A percentile compares a stretch with the other conserved stretches of the same genome.
Conservation (phyloP, 2,888 invertebrate genomes). For the Agriopis aurantiaria region DNA sequence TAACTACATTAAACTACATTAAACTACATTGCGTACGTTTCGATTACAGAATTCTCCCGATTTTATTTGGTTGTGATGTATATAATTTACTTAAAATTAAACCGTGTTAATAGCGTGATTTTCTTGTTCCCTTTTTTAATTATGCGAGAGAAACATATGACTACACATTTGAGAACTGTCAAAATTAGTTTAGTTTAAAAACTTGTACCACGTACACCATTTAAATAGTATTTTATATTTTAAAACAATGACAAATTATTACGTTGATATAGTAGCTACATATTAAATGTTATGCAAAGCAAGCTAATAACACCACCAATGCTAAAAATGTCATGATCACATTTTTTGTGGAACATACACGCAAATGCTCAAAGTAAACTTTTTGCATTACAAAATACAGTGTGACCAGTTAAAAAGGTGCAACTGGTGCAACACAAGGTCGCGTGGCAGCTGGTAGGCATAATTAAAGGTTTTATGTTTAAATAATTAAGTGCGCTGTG, state of each 20-base stretch:
- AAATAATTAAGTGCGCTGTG: constrained; percentile 82
- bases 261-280: neutral
- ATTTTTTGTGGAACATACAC: constrained; percentile 59
- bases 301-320: constrained; percentile 56
- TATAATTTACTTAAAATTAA: no score
- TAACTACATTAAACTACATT: no score
- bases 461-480: constrained; percentile 85
- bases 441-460: constrained; percentile 74
- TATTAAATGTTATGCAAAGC: constrained; percentile 58
- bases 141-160: no score
- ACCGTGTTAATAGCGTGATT: no score
- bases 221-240: no score
- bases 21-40: no score
- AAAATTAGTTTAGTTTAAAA: no score
- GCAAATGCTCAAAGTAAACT: constrained; percentile 71
- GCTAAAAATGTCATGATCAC: constrained; percentile 65
- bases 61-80: no score
- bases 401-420: constrained; percentile 79
- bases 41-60: no score
- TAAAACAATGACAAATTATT: neutral
- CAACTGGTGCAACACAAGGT: constrained; percentile 81
- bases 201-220: no score
- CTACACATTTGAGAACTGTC: no score
- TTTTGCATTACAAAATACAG: constrained; percentile 80
- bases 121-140: no score